A percentile compares a stretch with the other conserved stretches of the same genome.
These are phyloP conservation scores for Pantherophis vulpinus DNA, from an alignment of 2,797 vertebrate species.

Conservation along the genomic window DNA sequence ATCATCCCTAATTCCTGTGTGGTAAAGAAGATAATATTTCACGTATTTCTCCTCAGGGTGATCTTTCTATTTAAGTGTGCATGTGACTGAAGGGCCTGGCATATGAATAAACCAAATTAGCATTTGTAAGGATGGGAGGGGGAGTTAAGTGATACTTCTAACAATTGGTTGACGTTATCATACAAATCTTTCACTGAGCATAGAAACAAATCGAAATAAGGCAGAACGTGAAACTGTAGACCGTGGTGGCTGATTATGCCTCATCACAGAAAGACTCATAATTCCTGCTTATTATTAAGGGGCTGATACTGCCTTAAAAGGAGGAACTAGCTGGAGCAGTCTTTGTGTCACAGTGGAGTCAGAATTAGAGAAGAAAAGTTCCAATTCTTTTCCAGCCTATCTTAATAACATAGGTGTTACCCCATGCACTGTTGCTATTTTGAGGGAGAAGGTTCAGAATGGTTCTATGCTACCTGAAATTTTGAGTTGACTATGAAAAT, in stretches of 20 bases:
- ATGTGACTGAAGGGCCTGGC: background rate
- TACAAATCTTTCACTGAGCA: background rate
- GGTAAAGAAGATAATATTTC: background rate
- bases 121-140: background rate
- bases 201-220: too few relatives aligned
- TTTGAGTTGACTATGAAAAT: background rate
- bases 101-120: background rate
- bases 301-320: background rate
- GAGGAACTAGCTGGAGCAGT: background rate
- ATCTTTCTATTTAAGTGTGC: background rate
- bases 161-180: background rate
- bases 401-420: background rate
- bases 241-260: background rate
- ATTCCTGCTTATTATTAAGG: background rate
- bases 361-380: background rate
- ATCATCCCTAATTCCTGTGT: background rate
- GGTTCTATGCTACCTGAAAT: background rate
- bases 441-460: background rate
- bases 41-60: background rate
- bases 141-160: background rate
- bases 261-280: background rate
- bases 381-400: background rate
- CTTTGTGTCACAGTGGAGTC: background rate
- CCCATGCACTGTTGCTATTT: background rate
- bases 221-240: background rate